Evolutionary conservation across 1,140 invertebrate species (phyloP), one percentile per base, ranked within the genome.

Genomic region (Drosophila tropicalis): DNA sequence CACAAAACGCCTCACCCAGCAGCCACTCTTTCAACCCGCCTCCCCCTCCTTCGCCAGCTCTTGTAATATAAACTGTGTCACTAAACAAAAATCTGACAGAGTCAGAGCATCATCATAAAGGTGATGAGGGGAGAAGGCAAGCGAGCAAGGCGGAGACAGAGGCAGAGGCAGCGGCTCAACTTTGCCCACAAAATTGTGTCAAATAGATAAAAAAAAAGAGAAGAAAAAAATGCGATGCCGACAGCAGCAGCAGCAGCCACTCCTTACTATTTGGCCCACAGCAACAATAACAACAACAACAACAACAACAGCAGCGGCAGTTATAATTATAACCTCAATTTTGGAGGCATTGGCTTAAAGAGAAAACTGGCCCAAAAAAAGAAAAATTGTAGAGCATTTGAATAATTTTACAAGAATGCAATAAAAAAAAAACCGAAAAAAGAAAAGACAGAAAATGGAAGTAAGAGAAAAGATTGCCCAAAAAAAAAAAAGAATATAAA

Each of bases 321-420:
- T 79, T 75, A 87, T 87, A 87, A 89, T 87, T 87, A 89, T 87
- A 87, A 89, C 84, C 84, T 74, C 84, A 76, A 89, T 87, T 87
- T 74, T 51, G n/a, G 65, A 68, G 67, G 56, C 56, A 56, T 51
- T 55, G 13, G 57, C 60, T 41, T 51, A 62, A 62, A 64, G 66
- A 77, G 79, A 77, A 79, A 84, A 89, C 84, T 80, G 77, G 72
- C 81, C 81, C 76, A 22, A 51, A 51, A 47, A 47, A 51, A 51
- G 44, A 51, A 51, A 51, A 87, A 89, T 89, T 86, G 79, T 86
- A 62, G 83, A 86, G 83, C 83, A 86, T 87, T 87, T 87, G 83
- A 87, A 87, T 87, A 89, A 87, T 74, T 87, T 83, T 69, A 86
- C 76, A 72, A 86, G 83, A 86, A 86, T 86, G 83, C 83, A 86